A percentile compares a stretch with the other conserved stretches of the same genome.
Evolutionary conservation across 2,888 invertebrate genomes (phyloP).

Genomic region (Andrena fulva): DNA sequence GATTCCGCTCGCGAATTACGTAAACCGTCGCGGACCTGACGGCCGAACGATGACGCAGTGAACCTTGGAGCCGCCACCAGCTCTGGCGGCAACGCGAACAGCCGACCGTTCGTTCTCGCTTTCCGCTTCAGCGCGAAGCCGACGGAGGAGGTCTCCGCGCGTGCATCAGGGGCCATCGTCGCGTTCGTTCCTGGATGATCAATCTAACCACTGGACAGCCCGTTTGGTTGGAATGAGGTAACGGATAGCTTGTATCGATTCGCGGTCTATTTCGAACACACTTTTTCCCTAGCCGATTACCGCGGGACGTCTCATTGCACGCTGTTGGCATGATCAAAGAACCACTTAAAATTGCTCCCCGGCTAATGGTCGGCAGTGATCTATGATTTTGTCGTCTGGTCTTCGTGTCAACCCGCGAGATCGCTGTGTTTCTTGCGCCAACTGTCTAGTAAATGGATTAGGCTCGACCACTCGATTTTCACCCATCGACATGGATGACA

Average conservation of each 20-base stretch:
- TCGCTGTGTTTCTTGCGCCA: neutral
- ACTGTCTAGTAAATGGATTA: neutral
- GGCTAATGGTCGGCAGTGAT: neutral
- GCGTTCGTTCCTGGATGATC: neutral
- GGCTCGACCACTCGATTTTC: neutral
- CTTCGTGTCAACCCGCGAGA: neutral
- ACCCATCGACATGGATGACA: too few species aligned
- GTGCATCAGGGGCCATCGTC: neutral
- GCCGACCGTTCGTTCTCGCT: slow-evolving; percentile 10
- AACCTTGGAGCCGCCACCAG: neutral
- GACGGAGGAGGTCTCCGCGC: neutral
- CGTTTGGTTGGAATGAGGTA: slow-evolving; percentile 49
- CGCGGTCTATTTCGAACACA: slow-evolving; percentile 3
- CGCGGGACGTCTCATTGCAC: neutral
- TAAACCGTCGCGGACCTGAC: slow-evolving; percentile 1
- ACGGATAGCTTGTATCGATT: slow-evolving; percentile 34
- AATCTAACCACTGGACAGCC: neutral
- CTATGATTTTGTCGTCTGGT: neutral
- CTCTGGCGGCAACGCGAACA: neutral
- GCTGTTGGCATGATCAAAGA: neutral
- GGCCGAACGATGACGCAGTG: slow-evolving; percentile 44
- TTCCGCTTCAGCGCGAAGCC: neutral
- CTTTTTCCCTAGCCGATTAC: slow-evolving; percentile 22
- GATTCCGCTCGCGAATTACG: neutral
- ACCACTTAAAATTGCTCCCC: neutral